These are phyloP conservation scores for Rhinolophus ferrumequinum DNA, from an alignment of 2,113 vertebrate genomes.

Conservation along the genomic window DNA sequence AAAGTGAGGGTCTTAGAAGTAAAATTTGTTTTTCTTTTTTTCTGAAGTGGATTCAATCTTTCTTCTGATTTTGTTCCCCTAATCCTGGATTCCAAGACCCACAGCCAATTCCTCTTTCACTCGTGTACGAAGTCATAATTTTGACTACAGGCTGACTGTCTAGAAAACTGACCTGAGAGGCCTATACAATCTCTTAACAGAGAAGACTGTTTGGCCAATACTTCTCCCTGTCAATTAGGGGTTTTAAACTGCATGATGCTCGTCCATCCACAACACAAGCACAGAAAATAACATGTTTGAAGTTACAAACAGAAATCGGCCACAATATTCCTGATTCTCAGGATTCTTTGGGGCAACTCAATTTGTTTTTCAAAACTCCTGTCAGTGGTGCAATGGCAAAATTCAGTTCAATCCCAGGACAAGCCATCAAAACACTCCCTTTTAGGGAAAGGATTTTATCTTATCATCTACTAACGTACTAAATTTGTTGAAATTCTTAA, in stretches of 20 bases:
- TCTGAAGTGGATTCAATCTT: not conserved
- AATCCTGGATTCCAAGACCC: not conserved
- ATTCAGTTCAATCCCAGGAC: not conserved
- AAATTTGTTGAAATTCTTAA: not conserved
- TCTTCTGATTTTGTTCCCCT: not conserved
- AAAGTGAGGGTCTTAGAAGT: slow-evolving; percentile 6
- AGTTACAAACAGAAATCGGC: not conserved
- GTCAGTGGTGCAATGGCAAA: not conserved
- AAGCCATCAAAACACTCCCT: slow-evolving; percentile 3
- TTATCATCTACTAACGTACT: not conserved
- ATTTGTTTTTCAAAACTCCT: slow-evolving; percentile 25
- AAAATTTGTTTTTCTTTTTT: not conserved
- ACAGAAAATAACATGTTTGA: not conserved
- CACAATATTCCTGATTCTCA: slow-evolving; percentile 15
- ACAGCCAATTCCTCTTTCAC: not conserved
- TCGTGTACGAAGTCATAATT: not conserved
- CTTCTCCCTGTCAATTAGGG: not conserved
- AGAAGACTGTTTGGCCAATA: not conserved
- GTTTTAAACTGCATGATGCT: not conserved
- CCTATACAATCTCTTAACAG: not conserved
- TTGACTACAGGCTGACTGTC: not conserved
- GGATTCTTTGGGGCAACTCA: not conserved
- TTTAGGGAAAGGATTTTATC: not conserved
- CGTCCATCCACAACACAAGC: not conserved
- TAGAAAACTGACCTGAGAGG: not conserved